phyloP scores from a whole-genome alignment of 2,797 vertebrate genomes.

The Phrynocephalus vlangalii region DNA sequence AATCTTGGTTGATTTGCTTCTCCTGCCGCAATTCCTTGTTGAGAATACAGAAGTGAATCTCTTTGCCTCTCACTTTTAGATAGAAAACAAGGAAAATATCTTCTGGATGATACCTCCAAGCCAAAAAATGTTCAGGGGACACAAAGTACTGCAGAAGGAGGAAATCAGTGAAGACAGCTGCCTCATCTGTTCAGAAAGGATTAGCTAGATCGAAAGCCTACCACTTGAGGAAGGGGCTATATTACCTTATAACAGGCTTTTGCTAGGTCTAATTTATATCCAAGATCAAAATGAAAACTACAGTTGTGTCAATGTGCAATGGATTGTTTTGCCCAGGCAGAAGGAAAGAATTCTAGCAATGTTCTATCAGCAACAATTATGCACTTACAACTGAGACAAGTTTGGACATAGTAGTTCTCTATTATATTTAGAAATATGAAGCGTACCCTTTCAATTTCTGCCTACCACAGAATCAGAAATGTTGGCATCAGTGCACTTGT shows the following conservation, averaged over 20 bases:
- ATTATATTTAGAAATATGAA: background rate
- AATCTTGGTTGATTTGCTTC: too few species aligned
- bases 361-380: background rate
- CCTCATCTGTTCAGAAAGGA: background rate
- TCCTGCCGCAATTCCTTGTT: too few species aligned
- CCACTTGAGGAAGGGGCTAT: background rate
- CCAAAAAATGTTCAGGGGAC: background rate
- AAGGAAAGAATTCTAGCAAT: background rate
- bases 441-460: background rate
- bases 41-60: background rate
- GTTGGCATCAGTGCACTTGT: background rate
- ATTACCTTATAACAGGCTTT: background rate
- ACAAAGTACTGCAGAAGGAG: background rate
- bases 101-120: background rate
- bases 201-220: background rate
- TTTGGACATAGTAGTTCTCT: background rate
- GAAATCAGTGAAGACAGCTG: background rate
- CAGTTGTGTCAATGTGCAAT: background rate
- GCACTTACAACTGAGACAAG: background rate
- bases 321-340: background rate
- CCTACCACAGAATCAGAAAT: background rate
- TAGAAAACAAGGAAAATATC: too few species aligned
- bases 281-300: background rate
- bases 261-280: background rate
- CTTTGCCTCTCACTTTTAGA: background rate